Base-by-base conservation (phyloP, 2,888 invertebrate species). In the Neocrepidodera transversa region DNA sequence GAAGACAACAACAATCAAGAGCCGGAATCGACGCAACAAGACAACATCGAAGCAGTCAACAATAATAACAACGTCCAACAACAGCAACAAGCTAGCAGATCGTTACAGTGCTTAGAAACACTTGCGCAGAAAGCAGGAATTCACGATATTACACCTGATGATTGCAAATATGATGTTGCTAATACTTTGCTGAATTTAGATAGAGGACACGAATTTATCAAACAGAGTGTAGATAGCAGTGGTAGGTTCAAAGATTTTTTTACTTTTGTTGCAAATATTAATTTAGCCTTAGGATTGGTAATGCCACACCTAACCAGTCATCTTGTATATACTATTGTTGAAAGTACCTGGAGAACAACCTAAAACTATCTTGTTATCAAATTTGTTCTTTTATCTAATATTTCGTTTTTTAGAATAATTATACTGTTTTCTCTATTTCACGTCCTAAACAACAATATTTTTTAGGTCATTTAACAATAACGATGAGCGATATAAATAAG, bases 61-160 rank as follows among this genome's bases (percentile, higher is more conserved):
- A 60, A 60, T 52, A 57, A 64, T 43, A 62, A 63, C 23, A 40
- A 48, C 23, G 52, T 57, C 36, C 52, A 62, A 43, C 57, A 59
- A 38, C 49, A 53, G 56, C 67, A 67, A 48, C 69, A 67, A 32
- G 68, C 74, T 17, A 73, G 74, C 11, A 82, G 84, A 36, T 84
- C 84, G 1, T 74, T 89, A 50, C 88, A 89, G 84, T 88, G 88
- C 71, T 78, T 89, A 63, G 89, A 89, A 75, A 89, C 88, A 0
- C 81, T 89, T 60, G 89, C 89, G 10, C 87, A 89, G 72, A 89
- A 89, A 68, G 89, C 89, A 49, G 89, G 89, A 1, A 80, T 80
- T 50, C 77, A 78, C 67, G 79, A 80, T 66, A 88, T 89, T 10
- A 88, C 88, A 13, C 86, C 88, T 72, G 89, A 88, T 74, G 89